Conservation (phyloP, 2,888 invertebrate species). For the Cyclophora albipunctata region DNA sequence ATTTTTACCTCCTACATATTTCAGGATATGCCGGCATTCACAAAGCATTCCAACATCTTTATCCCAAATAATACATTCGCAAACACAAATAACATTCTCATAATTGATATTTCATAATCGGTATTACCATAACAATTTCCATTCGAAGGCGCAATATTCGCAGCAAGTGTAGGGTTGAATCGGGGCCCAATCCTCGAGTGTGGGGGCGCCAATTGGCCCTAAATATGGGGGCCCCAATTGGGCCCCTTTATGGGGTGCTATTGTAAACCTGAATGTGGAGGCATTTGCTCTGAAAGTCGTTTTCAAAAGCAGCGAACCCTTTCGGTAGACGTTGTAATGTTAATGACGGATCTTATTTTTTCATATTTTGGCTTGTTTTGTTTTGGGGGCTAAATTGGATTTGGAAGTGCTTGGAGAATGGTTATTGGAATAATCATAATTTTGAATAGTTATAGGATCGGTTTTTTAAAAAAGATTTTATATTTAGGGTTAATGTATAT, state of each 20-base stretch:
- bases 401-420: no score
- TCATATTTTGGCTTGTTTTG: no score
- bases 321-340: constrained; percentile 2
- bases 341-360: no score
- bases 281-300: constrained; percentile 12
- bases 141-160: constrained; percentile 15
- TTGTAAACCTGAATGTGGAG: constrained; percentile 1
- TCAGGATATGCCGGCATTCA: no score
- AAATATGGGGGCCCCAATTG: constrained; percentile 2
- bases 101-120: constrained; percentile 23
- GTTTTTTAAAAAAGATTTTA: no score
- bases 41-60: no score
- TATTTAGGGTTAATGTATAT: no score
- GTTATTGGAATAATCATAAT: no score
- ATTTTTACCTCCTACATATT: no score
- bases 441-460: no score
- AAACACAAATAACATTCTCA: constrained; percentile 8
- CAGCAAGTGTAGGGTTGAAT: constrained; percentile 17
- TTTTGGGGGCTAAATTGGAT: no score
- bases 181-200: constrained; percentile 8
- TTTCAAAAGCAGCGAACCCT: constrained; percentile 17
- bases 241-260: constrained; percentile 1
- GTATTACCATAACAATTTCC: constrained; percentile 20
- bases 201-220: constrained; percentile 7
- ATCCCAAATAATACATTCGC: neutral